Evolutionary conservation across 2,797 vertebrate species (phyloP).

Genomic region (Lindbergichthys nudifrons): DNA sequence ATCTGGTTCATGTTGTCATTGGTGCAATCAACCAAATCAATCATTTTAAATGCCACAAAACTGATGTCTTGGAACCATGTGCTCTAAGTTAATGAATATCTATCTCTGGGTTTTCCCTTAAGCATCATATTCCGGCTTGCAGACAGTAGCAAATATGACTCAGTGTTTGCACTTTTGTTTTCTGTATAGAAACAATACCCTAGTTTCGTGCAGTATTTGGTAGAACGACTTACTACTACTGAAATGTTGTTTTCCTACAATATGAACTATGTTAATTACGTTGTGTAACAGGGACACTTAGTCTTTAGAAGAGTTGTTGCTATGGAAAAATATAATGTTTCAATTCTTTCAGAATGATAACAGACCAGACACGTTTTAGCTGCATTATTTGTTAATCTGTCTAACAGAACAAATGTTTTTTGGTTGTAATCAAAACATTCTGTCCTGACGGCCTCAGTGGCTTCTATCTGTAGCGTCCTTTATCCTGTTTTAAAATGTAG

Average conservation of each 20-base stretch:
- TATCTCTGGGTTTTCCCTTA: not conserved
- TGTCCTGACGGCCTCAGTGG: not conserved
- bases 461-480: not conserved
- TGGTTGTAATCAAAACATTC: slow-evolving; percentile 1
- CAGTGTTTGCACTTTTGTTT: too few species aligned
- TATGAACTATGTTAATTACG: not conserved
- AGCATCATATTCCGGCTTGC: not conserved
- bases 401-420: not conserved
- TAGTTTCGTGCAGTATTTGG: not conserved
- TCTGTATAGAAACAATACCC: too few species aligned
- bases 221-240: not conserved
- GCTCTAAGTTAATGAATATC: not conserved
- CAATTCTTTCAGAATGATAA: not conserved
- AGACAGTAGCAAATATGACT: not conserved
- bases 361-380: not conserved
- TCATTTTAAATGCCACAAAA: not conserved
- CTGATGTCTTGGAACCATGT: not conserved
- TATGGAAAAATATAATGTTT: not conserved
- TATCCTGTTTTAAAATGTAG: not conserved
- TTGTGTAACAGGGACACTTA: not conserved
- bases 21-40: not conserved
- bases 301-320: not conserved
- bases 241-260: not conserved
- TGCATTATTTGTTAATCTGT: not conserved
- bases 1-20: not conserved